phyloP scores from a whole-genome alignment of 2,113 vertebrate species.

The Falco punctatus region DNA sequence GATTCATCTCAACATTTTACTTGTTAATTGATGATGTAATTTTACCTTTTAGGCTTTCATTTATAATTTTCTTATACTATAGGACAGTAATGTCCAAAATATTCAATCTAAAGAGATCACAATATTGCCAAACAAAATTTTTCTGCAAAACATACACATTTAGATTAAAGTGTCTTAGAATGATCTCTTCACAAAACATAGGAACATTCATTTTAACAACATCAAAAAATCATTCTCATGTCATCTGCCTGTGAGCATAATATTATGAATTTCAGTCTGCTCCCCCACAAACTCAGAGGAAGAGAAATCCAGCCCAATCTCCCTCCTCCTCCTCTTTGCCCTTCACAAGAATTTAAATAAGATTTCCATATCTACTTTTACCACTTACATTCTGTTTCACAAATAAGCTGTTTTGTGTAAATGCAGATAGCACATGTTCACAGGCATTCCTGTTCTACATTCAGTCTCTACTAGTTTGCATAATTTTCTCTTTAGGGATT shows the following conservation, averaged over 20 bases:
- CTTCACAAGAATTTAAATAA: constrained; percentile 23
- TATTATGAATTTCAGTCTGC: constrained; percentile 19
- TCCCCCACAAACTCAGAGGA: not conserved
- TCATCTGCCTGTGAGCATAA: constrained; percentile 22
- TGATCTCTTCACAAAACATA: not conserved
- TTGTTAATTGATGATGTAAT: not conserved
- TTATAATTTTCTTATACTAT: not conserved
- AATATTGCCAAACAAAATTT: not conserved
- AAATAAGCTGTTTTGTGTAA: constrained; percentile 12
- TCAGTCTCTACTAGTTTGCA: constrained; percentile 37
- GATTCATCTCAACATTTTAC: not conserved
- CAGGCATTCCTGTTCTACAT: constrained; percentile 50
- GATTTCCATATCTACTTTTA: constrained; percentile 35
- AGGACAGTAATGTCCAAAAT: not conserved
- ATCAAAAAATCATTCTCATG: not conserved
- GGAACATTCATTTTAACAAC: not conserved
- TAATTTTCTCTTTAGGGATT: constrained; percentile 67
- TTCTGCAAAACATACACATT: not conserved
- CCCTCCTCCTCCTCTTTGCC: not conserved
- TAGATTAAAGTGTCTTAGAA: not conserved
- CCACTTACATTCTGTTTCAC: constrained; percentile 25
- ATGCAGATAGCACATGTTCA: not conserved
- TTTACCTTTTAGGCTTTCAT: not conserved
- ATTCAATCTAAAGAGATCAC: not conserved
- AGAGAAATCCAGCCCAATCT: not conserved